Evolutionary conservation across 2,888 invertebrate species (phyloP).

Genomic region (Temnothorax unifasciatus): DNA sequence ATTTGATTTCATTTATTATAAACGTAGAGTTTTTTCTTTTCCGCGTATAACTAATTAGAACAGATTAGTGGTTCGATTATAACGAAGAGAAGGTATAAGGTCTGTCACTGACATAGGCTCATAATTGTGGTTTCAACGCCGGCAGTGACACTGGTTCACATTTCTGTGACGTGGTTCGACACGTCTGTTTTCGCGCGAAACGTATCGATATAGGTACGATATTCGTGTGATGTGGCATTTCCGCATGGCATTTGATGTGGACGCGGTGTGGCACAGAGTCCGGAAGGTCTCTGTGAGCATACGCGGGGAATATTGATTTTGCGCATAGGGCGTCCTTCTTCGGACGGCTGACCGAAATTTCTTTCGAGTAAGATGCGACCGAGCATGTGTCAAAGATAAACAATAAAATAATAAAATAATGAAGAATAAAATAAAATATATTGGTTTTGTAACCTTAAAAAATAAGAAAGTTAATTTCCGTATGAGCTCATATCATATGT

Average conservation of each 20-base stretch:
- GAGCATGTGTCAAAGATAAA: background rate
- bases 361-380: background rate
- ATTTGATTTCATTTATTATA: conserved; percentile 17
- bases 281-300: conserved; percentile 23
- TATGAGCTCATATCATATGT: background rate
- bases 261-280: conserved; percentile 18
- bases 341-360: conserved; percentile 14
- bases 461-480: background rate
- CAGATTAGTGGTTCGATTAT: background rate
- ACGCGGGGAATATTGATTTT: conserved; percentile 43
- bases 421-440: background rate
- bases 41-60: background rate
- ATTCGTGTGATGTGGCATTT: conserved; percentile 56
- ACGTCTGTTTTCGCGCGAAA: conserved; percentile 36
- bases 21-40: background rate
- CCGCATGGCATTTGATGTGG: conserved; percentile 46
- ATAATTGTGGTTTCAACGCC: conserved; percentile 37
- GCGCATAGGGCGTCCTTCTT: conserved; percentile 1
- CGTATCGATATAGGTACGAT: conserved; percentile 6
- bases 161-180: conserved; percentile 33
- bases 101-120: conserved; percentile 25
- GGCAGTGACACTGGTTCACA: background rate
- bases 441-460: background rate
- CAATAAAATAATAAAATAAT: conserved; percentile 14
- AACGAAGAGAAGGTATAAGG: background rate